Evolutionary conservation across 2,113 vertebrate genomes (phyloP), one percentile per base, ranked within the genome.

Genomic region (Dicentrarchus labrax): DNA sequence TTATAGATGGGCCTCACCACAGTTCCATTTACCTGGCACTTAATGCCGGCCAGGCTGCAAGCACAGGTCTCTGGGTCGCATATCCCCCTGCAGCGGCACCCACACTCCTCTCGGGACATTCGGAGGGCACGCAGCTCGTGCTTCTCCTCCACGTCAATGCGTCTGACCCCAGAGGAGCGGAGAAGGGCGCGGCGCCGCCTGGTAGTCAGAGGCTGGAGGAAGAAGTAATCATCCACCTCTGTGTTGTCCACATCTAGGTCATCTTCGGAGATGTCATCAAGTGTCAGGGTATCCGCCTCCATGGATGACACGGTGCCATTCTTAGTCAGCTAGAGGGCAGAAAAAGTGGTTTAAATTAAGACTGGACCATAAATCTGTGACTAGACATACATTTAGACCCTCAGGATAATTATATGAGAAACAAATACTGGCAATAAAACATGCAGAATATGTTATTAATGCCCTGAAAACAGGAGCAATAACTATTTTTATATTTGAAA

Each of bases 191-290:
- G 95, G 5, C 98, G 96, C 73, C 98, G 97, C 88, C 98, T 97
- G 47, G 98, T 99, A 0, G 97, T 98, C 91, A 99, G 91, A 2
- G 98, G 98, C 94, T 99, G 98, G 13, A 99, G 96, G 90, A 99
- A 99, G 94, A 99, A 99, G 92, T 99, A 99, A 65, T 99, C 98
- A 0, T 99, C 98, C 73, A 99, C 98, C 91, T 99, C 98, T 0
- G 97, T 97, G 96, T 98, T 98, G 96, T 99, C 98, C 68, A 99
- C 95, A 72, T 99, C 97, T 86, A 99, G 96, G 87, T 99, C 98
- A 15, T 99, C 98, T n/a, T 99, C 98, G 2, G 97, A 98, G 95
- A 99, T 98, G 94, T 99, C 98, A 65, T 99, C 98, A 51, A 98
- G 93, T 0, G 98, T 98, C 48, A 99, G 95, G 2, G 96, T 96